Percentiles rank a stretch among this genome's conserved stretches.
phyloP scores from a whole-genome alignment of 2,797 vertebrate species.

The Pristis pectinata region DNA sequence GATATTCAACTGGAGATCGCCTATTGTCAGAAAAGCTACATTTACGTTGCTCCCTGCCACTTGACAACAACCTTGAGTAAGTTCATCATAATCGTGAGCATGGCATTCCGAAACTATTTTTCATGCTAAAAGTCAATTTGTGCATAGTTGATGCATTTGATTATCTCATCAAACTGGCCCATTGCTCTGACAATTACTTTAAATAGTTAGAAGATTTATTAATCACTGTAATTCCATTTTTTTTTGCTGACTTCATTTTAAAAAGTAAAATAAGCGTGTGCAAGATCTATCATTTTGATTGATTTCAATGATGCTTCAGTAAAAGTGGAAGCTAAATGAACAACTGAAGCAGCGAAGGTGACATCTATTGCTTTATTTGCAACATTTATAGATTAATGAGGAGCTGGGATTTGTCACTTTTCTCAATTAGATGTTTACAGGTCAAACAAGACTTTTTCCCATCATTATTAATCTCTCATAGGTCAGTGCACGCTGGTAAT shows the following conservation, averaged over 20 bases:
- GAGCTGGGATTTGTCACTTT: conserved; percentile 3
- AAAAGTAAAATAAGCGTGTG: background rate
- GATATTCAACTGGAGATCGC: background rate
- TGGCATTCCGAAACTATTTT: background rate
- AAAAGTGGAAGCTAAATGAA: background rate
- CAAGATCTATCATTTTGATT: conserved; percentile 11
- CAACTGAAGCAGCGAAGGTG: background rate
- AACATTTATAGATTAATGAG: conserved; percentile 28
- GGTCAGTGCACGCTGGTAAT: background rate
- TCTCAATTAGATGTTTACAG: conserved; percentile 26
- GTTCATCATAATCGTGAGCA: background rate
- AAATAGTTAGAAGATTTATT: conserved; percentile 25
- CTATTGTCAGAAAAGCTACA: background rate
- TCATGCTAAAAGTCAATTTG: conserved; percentile 8
- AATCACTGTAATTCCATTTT: conserved; percentile 31
- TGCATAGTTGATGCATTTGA: background rate
- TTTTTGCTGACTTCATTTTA: conserved; percentile 34
- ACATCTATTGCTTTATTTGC: conserved; percentile 17
- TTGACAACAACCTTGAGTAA: background rate
- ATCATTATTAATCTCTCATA: conserved; percentile 22
- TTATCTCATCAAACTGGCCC: conserved; percentile 25
- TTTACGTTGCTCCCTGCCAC: background rate
- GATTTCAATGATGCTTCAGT: background rate
- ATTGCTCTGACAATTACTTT: conserved; percentile 26
- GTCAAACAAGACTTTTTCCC: conserved; percentile 2